phyloP scores from a whole-genome alignment of 2,888 invertebrate genomes.

The Eupsilia transversa region DNA sequence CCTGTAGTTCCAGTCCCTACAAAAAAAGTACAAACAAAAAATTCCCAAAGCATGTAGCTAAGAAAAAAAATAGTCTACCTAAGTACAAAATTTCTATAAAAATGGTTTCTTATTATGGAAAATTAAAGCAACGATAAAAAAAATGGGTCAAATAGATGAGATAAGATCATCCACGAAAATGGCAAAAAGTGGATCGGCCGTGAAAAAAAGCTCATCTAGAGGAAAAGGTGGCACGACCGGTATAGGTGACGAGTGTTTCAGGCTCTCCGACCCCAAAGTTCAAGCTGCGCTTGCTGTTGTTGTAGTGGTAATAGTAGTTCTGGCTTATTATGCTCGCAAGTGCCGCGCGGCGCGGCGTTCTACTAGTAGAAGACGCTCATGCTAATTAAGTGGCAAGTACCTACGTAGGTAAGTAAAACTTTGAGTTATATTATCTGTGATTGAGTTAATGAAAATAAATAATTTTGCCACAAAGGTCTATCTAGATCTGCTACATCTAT shows the following conservation, averaged over 20 bases:
- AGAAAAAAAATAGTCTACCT: not conserved
- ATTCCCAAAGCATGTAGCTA: slow-evolving; percentile 34
- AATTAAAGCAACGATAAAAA: slow-evolving; percentile 20
- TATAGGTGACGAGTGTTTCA: slow-evolving; percentile 25
- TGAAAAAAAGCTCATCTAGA: slow-evolving; percentile 60
- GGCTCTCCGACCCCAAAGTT: slow-evolving; percentile 76
- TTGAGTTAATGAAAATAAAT: not conserved
- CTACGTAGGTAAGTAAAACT: not conserved
- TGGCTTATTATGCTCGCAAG: slow-evolving; percentile 75
- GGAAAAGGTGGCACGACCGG: not conserved
- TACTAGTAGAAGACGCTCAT: slow-evolving; percentile 45
- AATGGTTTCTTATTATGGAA: slow-evolving; percentile 22
- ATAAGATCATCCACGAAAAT: slow-evolving; percentile 67
- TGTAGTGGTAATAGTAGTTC: slow-evolving; percentile 72
- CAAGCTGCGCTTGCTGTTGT: slow-evolving; percentile 74
- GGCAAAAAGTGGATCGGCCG: slow-evolving; percentile 67
- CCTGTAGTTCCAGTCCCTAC: not conserved
- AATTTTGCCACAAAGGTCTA: not conserved
- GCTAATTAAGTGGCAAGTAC: slow-evolving; percentile 26
- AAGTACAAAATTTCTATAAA: not conserved
- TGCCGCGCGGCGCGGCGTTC: slow-evolving; percentile 60
- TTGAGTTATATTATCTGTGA: too few species aligned
- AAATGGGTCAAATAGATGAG: slow-evolving; percentile 73
- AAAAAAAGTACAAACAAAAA: slow-evolving; percentile 12
- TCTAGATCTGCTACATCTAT: not conserved